A percentile compares a stretch with the other conserved stretches of the same genome.
Conservation (phyloP, 2,113 vertebrate genomes). For the Puma concolor region DNA sequence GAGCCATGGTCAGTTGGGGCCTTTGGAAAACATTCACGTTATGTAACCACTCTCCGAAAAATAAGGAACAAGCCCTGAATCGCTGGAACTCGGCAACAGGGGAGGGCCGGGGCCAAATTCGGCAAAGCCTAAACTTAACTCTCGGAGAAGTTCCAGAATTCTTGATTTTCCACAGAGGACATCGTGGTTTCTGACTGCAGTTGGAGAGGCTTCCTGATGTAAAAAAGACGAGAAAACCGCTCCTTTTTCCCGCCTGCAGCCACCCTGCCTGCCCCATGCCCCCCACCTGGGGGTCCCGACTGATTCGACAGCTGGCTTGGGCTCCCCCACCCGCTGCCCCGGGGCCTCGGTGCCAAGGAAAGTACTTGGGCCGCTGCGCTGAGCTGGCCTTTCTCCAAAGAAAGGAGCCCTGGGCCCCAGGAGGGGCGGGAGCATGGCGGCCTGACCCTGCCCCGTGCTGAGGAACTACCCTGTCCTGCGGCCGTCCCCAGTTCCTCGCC, state of each 20-base stretch:
- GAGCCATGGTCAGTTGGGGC: conserved; percentile 57
- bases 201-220: not conserved
- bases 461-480: too few relatives aligned
- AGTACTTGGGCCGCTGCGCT: not conserved
- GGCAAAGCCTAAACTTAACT: not conserved
- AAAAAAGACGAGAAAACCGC: not conserved
- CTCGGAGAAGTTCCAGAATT: not conserved
- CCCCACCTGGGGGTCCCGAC: not conserved
- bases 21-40: conserved; percentile 81
- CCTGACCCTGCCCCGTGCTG: too few relatives aligned
- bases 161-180: not conserved
- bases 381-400: not conserved
- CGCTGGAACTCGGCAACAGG: conserved; percentile 69
- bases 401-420: not conserved
- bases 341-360: not conserved
- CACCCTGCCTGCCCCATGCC: too few relatives aligned
- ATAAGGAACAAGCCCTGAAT: conserved; percentile 76
- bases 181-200: not conserved
- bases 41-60: conserved; percentile 75
- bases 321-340: not conserved
- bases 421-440: not conserved
- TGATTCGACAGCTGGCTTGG: not conserved
- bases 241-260: fast-evolving
- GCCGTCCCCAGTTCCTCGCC: fast-evolving
- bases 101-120: conserved; percentile 6